Percentiles rank a stretch among this genome's conserved stretches.
Evolutionary conservation across 1,140 invertebrate genomes (phyloP).

Genomic region (Polypedilum vanderplanki): DNA sequence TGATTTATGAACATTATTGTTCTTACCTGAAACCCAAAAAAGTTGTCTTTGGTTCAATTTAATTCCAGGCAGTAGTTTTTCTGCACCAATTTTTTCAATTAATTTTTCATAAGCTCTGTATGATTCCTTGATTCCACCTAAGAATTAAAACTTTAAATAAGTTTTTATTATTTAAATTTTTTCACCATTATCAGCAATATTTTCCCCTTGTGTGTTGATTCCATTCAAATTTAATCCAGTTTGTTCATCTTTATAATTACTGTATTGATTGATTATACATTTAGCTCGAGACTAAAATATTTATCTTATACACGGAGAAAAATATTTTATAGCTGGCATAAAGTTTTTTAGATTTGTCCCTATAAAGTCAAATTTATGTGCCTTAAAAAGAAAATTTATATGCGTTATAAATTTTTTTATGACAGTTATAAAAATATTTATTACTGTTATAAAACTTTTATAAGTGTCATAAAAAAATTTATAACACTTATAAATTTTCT

Average conservation of each 20-base stretch:
- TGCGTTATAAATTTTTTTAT: no score
- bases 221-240: constrained; percentile 48
- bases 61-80: constrained; percentile 45
- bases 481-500: no score
- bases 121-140: constrained; percentile 51
- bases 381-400: no score
- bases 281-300: constrained; percentile 42
- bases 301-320: no score
- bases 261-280: constrained; percentile 66
- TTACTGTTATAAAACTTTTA: no score
- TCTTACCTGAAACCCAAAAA: constrained; percentile 61
- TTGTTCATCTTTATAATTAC: constrained; percentile 49
- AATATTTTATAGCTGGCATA: no score
- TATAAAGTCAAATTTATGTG: no score
- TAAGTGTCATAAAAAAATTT: no score
- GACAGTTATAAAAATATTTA: no score
- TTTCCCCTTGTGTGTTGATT: constrained; percentile 57
- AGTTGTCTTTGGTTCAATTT: constrained; percentile 53
- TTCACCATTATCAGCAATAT: constrained; percentile 52
- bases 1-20: no score
- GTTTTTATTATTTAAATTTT: neutral
- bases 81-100: constrained; percentile 39
- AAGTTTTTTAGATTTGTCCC: no score
- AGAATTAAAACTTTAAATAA: neutral
- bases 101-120: constrained; percentile 51